phyloP scores from a whole-genome alignment of 2,113 vertebrate species.

The Gobio gobio region DNA sequence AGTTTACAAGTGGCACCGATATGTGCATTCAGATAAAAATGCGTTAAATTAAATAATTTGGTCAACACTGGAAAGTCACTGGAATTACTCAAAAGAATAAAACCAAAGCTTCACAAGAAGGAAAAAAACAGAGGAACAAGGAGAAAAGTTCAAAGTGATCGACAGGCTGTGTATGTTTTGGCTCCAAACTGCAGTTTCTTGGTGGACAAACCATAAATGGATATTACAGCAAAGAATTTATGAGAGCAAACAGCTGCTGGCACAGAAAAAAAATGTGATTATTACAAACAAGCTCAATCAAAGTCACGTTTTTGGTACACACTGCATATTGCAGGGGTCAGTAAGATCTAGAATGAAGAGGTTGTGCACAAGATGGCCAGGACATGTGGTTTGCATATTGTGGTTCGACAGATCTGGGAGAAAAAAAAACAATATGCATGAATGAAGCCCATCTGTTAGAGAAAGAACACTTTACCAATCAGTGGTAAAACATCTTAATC shows the following conservation, averaged over 20 bases:
- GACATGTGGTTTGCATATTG: not conserved
- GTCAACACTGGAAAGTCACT: not conserved
- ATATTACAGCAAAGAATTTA: slow-evolving; percentile 4
- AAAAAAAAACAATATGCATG: not conserved
- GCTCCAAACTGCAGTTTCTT: not conserved
- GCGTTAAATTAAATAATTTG: not conserved
- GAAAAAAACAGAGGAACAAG: not conserved
- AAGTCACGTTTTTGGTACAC: slow-evolving; percentile 24
- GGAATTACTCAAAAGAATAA: not conserved
- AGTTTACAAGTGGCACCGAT: not conserved
- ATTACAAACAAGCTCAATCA: slow-evolving; percentile 26
- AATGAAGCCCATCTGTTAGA: not conserved
- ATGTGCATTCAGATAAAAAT: not conserved
- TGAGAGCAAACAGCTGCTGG: slow-evolving; percentile 7
- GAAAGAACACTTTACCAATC: not conserved
- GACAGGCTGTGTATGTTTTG: slow-evolving; percentile 23
- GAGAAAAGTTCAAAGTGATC: slow-evolving; percentile 5
- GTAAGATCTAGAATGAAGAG: not conserved
- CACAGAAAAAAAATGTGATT: not conserved
- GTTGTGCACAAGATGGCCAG: not conserved
- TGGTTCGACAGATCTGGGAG: not conserved
- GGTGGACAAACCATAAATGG: slow-evolving; percentile 39
- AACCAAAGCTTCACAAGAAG: not conserved
- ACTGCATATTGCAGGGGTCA: slow-evolving; percentile 6
- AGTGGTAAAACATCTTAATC: not conserved